Base-by-base conservation (phyloP, 2,888 invertebrate species). In the Chaetogeoica ovagalla region DNA sequence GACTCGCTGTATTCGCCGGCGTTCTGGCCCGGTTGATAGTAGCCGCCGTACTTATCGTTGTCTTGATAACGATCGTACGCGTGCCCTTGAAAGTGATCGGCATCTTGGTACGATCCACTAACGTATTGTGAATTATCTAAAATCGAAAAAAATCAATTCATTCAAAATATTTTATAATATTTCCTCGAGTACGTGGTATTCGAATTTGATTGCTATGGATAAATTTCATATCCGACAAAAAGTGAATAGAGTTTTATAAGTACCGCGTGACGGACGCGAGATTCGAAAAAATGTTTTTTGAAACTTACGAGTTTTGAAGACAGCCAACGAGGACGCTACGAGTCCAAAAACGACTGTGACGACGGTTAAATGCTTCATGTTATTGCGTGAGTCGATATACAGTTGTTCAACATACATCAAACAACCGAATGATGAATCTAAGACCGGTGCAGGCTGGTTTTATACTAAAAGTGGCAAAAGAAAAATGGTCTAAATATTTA, bases 381-480 rank as follows among this genome's bases (percentile, higher is more conserved):
- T 30, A 30, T 30, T 48, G 8, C n/a, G 2, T 7, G 5, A 43
- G 19, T 43, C 39, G 6, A n/a, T 37, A 15, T 5, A 11, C 43
- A 30, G 59, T 30, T 59, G 59, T 76, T 48, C 48, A 11, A 13
- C 48, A 1, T 48, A 13, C 15, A 59, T 23, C n/a, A 30, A 15
- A 76, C 57, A 19, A 13, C 7, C n/a, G 75, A 76, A 66, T 76
- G 66, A 59, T 76, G 52, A n/a, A 6, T 9, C 9, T 13, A 9
- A 19, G 48, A 48, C 23, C n/a, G 9, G n/a, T 8, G 21, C 13
- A 0, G 23, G 48, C 21, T 13, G 21, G 17, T 76, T 76, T 48
- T 76, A 76, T 76, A 76, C 68, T 30, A 30, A 30, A 30, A 30
- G 30, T 2, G 30, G 43, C 7, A 9, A 43, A 9, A 43, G 43